A percentile compares a stretch with the other conserved stretches of the same genome.
These are phyloP conservation scores for Tethea ocularis DNA, from an alignment of 2,888 invertebrate genomes.

Conservation along the genomic window DNA sequence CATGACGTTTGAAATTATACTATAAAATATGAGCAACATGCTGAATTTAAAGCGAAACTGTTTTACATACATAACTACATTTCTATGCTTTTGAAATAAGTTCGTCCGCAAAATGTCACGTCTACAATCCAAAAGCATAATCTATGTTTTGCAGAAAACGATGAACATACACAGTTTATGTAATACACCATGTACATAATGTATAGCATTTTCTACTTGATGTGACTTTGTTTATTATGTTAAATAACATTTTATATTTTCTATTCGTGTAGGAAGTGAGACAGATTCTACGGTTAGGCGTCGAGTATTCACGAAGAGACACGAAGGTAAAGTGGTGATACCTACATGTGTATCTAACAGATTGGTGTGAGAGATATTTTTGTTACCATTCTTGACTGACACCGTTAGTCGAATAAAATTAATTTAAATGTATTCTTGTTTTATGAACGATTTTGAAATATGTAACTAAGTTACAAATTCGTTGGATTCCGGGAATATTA, in stretches of 20 bases:
- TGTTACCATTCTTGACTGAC: slow-evolving; percentile 30
- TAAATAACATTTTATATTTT: slow-evolving; percentile 41
- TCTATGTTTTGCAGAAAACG: slow-evolving; percentile 15
- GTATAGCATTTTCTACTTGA: slow-evolving; percentile 64
- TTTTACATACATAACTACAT: neutral
- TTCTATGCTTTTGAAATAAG: neutral
- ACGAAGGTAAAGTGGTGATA: slow-evolving; percentile 65
- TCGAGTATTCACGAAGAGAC: slow-evolving; percentile 66
- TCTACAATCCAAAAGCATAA: slow-evolving; percentile 2
- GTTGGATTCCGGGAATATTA: too few species aligned
- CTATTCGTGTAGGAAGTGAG: slow-evolving; percentile 62
- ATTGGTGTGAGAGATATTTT: slow-evolving; percentile 53
- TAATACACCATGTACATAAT: slow-evolving; percentile 66
- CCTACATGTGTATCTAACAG: slow-evolving; percentile 13
- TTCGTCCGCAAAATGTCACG: neutral
- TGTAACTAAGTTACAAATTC: too few species aligned
- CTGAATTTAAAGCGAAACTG: neutral
- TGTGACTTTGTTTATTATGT: slow-evolving; percentile 28
- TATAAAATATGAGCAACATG: neutral
- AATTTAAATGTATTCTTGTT: neutral
- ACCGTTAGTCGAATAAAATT: neutral
- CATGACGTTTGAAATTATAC: neutral
- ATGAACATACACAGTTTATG: slow-evolving; percentile 43
- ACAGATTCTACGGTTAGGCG: slow-evolving; percentile 49
- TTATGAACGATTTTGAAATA: neutral